Conservation (phyloP, 2,113 vertebrate species). For the Cyphomyrus plagiostoma region DNA sequence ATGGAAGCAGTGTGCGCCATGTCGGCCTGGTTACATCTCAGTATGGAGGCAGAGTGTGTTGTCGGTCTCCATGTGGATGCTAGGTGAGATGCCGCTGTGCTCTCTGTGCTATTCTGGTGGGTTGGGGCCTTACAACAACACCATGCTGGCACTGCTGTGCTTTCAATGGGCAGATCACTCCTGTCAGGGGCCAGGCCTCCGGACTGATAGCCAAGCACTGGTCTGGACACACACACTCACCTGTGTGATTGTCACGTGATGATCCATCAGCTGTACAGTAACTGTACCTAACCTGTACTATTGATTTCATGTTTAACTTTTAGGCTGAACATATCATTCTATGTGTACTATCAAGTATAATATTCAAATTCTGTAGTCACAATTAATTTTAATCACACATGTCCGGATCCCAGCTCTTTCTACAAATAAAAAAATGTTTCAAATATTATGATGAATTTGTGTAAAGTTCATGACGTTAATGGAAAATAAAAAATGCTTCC, state of each 20-base stretch:
- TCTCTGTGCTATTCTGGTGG: constrained; percentile 14
- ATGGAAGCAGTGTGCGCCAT: too few relatives aligned
- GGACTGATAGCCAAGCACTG: constrained; percentile 83
- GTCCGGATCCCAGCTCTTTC: neutral
- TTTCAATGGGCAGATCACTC: constrained; percentile 75
- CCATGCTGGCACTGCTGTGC: constrained; percentile 47
- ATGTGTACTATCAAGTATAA: neutral
- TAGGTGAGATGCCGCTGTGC: neutral
- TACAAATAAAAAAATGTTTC: neutral
- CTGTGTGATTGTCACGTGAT: constrained; percentile 60
- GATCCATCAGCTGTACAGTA: neutral
- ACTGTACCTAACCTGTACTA: neutral
- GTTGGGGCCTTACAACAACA: constrained; percentile 41
- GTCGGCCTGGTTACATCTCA: too few relatives aligned
- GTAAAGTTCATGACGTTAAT: neutral
- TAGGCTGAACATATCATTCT: neutral
- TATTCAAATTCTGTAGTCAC: neutral
- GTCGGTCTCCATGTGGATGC: neutral
- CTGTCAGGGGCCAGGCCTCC: constrained; percentile 57
- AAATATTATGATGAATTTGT: neutral
- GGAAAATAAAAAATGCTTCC: neutral
- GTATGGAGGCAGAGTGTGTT: too few relatives aligned
- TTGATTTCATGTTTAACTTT: neutral
- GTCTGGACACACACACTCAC: constrained; percentile 82
- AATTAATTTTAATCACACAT: neutral